Percentiles rank a stretch among this genome's conserved stretches.
phyloP scores from a whole-genome alignment of 2,797 vertebrate species.

The Chrysocyon brachyurus region DNA sequence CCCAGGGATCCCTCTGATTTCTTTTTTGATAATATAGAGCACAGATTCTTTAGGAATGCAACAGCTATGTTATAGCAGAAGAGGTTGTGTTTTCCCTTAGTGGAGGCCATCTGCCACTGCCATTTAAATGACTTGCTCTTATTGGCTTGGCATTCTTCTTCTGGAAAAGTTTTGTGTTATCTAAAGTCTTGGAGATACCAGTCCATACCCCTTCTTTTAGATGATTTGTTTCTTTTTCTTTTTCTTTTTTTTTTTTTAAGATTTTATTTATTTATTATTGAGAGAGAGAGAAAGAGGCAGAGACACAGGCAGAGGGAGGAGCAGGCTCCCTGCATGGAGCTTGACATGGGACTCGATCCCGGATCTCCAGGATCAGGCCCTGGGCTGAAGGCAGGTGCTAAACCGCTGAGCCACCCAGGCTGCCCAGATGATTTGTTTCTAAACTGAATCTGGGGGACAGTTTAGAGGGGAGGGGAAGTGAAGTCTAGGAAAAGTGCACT shows the following conservation, averaged over 20 bases:
- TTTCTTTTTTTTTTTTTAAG: background rate
- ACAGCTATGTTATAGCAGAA: background rate
- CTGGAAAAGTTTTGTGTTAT: conserved; percentile 5
- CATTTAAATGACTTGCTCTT: conserved; percentile 24
- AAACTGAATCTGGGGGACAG: background rate
- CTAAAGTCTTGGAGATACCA: background rate
- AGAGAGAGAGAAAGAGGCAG: background rate
- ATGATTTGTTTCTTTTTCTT: conserved; percentile 2
- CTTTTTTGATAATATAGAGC: background rate
- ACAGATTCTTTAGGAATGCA: background rate
- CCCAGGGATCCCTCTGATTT: background rate
- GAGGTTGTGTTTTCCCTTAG: background rate
- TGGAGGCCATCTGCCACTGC: background rate
- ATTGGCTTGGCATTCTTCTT: background rate
- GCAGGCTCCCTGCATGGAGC: background rate
- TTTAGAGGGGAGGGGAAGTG: background rate
- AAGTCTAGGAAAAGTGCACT: background rate
- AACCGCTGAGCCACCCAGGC: background rate
- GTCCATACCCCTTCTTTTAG: background rate
- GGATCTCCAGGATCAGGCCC: background rate
- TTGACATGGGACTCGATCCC: background rate
- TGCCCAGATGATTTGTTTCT: conserved; percentile 26
- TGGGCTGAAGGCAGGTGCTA: background rate
- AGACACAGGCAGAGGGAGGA: background rate
- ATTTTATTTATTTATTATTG: background rate